These are phyloP conservation scores for Automeris io DNA, from an alignment of 2,888 invertebrate genomes.

Conservation along the genomic window DNA sequence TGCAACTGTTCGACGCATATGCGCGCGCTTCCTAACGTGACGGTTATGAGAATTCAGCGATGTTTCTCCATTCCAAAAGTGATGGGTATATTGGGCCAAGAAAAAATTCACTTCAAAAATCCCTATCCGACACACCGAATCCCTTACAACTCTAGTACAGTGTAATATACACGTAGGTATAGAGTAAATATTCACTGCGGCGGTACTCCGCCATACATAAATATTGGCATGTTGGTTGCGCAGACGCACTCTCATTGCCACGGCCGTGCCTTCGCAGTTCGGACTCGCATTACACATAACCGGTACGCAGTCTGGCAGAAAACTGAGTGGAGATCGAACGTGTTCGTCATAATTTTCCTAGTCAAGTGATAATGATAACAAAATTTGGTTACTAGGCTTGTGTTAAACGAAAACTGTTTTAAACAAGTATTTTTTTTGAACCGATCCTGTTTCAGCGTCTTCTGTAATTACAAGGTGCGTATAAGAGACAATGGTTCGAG, in stretches of 20 bases:
- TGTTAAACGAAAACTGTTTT: background rate
- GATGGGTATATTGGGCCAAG: too few species aligned
- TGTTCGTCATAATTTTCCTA: conserved; percentile 11
- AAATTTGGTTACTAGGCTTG: background rate
- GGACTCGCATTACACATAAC: too few species aligned
- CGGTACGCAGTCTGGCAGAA: conserved; percentile 29
- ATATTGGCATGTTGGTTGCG: conserved; percentile 24
- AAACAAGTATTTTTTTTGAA: background rate
- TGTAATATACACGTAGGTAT: conserved; percentile 6
- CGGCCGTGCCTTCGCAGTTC: conserved; percentile 21
- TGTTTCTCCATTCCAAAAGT: too few species aligned
- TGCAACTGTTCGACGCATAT: too few species aligned
- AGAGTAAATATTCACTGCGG: conserved; percentile 4
- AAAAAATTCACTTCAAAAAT: too few species aligned
- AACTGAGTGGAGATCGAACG: conserved; percentile 24
- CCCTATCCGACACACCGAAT: too few species aligned
- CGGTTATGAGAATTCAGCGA: too few species aligned
- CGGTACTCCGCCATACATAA: conserved; percentile 28
- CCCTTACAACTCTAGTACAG: conserved; percentile 13
- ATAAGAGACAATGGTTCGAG: background rate
- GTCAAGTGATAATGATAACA: conserved; percentile 1
- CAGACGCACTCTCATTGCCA: conserved; percentile 41
- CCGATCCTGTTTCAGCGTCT: background rate
- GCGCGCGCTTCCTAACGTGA: too few species aligned
- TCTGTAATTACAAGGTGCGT: conserved; percentile 8